Base-by-base conservation (phyloP, 2,113 vertebrate genomes). In the Sceloporus tristichus region DNA sequence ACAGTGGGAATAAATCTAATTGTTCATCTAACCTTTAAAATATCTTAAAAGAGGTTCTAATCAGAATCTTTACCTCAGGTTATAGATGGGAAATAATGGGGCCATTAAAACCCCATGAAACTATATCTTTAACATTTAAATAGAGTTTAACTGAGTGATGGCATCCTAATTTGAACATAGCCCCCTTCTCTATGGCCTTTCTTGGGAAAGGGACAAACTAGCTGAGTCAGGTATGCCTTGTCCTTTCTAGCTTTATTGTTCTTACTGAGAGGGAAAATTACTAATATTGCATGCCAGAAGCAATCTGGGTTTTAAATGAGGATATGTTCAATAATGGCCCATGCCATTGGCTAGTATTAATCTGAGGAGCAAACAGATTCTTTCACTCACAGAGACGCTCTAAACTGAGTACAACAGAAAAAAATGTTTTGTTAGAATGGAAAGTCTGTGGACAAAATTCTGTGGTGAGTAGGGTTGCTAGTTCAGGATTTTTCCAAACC, bases 71-170 rank as follows among this genome's bases (percentile, higher is more conserved):
- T 94, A 93, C 95, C 95, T 93, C 80, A 4, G 91, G 94, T 94
- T 95, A 95, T 94, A 95, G 94, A 95, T 84, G 90, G 93, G 94
- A 96, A 94, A 91, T 95, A 96, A 96, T 96, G 91, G 92, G 91
- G 92, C 94, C 91, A 94, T 88, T 96, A 95, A 96, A 95, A 94
- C 79, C 90, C 56, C 91, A 89, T 94, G 95, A 93, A 95, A 95
- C 94, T 92, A 90, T 90, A 91, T 62, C 94, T 95, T 94, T 95
- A 95, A 96, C 95, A 93, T 95, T 96, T 95, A 95, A 96, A 93
- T 92, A 88, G 94, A 94, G 90, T 94, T 95, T 94, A 95, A 93
- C 93, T 95, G 93, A 91, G 4, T 87, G 89, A 91, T 89, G 89
- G 83, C 77, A 65, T 62, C 81, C 88, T 90, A 92, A 65, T 92